Evolutionary conservation across 2,797 vertebrate genomes (phyloP), one percentile per base, ranked within the genome.

Genomic region (Lindbergichthys nudifrons): DNA sequence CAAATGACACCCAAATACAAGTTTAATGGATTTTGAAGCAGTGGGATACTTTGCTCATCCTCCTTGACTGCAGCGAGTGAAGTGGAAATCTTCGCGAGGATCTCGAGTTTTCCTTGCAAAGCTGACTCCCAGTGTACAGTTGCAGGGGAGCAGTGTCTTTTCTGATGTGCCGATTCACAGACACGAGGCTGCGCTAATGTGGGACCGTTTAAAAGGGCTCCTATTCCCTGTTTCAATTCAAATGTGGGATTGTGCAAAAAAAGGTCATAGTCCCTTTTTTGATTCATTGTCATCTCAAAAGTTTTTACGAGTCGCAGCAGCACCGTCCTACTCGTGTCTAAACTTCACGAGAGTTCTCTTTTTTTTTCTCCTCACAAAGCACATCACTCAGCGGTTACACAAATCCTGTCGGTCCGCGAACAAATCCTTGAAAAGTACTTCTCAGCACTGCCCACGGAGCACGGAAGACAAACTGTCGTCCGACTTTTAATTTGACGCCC

Each of bases 1-100:
- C 92, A 93, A 92, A 93, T 94, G 90, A 93, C 92, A 94, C 91
- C 91, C 90, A 92, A 93, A 93, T 93, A 92, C 92, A 93, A 93
- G 91, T 92, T 94, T 92, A 93, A 94, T 93, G 91, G 92, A 92
- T 92, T 87, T 88, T 78, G 84, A 91, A 90, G 89, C 91, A 65
- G 86, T 87, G 88, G 88, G 88, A 91, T 93, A 92, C 90, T 92
- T 91, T 86, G 86, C 90, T 92, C 91, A 88, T 92, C 90, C 86
- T 85, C 83, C 88, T 92, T 60, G 73, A 83, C 90, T 88, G 84
- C 82, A 87, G 75, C 64, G 93, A 93, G 89, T 92, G 92, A 92
- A 92, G 92, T 93, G 89, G 91, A 94, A 92, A 93, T 93, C 92
- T 94, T 87, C 75, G 79, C 66, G 36, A 89, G 87, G 89, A 90